Base-by-base conservation (phyloP, 2,797 vertebrate genomes). In the Pipistrellus pygmaeus region DNA sequence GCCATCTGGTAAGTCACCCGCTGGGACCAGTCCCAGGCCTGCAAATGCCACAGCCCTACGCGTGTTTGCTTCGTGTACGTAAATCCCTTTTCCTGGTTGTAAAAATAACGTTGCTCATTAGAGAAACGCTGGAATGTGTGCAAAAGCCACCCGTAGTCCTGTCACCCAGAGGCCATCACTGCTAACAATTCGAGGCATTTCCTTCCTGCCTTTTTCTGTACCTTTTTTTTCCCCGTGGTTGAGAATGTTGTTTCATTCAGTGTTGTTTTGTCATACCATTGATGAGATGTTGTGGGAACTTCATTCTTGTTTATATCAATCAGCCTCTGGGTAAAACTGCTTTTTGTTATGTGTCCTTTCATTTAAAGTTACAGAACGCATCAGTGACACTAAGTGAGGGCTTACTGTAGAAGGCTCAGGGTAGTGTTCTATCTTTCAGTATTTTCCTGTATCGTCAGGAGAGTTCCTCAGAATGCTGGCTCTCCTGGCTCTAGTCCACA, bases 161-260 rank as follows among this genome's bases (percentile, higher is more conserved):
- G 44, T 94, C 64, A 81, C 87, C 44, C 77, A 66, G 72, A 81
- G 84, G 89, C 87, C 87, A 82, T 82, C n/a, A 6, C 68, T 96
- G 77, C 73, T 93, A 95, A 85, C 94, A 94, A 91, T 94, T 78
- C 1, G 17, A 96, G 69, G 93, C 93, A 83, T 95, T 97, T 97
- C 94, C 96, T 96, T 97, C 93, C 93, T 97, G 95, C 69, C 38
- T 93, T 95, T 93, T 95, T 91, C 95, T 96, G 91, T 95, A 91
- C 30, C 2, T 85, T 93, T 91, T 91, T 91, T 94, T 92, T 88
- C 83, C 3, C 2, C 4, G 13, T 10, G 73, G 55, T 95, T 14
- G 23, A 75, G 32, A 77, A 55, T 14, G n/a, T 53, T 30, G 11
- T 53, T 77, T 77, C 48, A 14, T 35, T 55, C 30, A 66, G 14